Evolutionary conservation across 1,140 invertebrate genomes (phyloP).

Genomic region (Portunus trituberculatus): DNA sequence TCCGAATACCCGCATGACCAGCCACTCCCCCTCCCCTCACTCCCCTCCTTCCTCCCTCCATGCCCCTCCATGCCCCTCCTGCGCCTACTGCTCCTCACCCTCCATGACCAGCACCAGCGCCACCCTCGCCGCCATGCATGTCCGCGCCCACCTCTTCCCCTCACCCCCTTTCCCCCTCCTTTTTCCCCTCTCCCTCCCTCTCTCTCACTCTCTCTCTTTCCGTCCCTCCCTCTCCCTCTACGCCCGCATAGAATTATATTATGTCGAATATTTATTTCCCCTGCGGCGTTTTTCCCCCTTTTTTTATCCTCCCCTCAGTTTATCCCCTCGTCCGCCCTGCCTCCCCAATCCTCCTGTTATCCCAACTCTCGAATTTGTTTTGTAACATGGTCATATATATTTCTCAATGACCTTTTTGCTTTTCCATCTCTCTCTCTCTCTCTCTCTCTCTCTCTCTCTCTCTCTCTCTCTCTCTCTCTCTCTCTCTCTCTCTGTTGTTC

Average conservation of each 20-base stretch:
- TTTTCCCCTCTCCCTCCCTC: not conserved
- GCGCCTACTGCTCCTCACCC: conserved; percentile 23
- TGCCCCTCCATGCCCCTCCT: not conserved
- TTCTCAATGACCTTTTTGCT: conserved; percentile 66
- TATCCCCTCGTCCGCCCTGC: conserved; percentile 63
- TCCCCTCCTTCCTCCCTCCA: not conserved
- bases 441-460: conserved; percentile 15
- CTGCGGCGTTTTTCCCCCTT: conserved; percentile 42
- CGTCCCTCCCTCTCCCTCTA: conserved; percentile 34
- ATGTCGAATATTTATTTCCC: conserved; percentile 65
- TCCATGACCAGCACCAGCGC: not conserved
- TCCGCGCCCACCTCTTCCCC: not conserved
- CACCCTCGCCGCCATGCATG: not conserved
- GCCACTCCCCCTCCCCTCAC: not conserved
- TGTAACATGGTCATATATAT: conserved; percentile 72
- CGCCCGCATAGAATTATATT: conserved; percentile 64
- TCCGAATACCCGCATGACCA: conserved; percentile 47
- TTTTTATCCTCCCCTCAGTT: conserved; percentile 53
- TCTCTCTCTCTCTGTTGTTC: not conserved
- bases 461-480: conserved; percentile 1
- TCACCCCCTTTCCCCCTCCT: conserved; percentile 43
- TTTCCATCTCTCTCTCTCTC: conserved; percentile 57
- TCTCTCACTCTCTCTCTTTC: conserved; percentile 37
- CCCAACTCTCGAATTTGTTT: conserved; percentile 74
- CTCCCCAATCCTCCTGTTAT: conserved; percentile 65